Conservation (phyloP, 2,888 invertebrate species). For the Noctua janthina region DNA sequence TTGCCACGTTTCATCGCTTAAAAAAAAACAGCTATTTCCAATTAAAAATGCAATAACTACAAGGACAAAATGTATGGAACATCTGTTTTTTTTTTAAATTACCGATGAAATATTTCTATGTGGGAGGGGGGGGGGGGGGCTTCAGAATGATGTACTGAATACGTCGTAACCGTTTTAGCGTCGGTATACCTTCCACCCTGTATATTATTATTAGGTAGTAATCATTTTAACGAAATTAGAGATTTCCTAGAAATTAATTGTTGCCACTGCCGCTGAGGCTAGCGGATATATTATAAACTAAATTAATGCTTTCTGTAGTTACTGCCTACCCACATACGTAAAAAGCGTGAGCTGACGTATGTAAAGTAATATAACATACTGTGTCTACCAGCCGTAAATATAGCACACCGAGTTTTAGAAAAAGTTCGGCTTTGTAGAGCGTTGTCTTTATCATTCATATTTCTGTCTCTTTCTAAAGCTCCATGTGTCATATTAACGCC, state of each 20-base stretch:
- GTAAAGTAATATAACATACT: not conserved
- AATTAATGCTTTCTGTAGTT: not conserved
- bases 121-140: too few relatives aligned
- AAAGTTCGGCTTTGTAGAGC: not conserved
- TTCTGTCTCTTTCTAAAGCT: not conserved
- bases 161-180: too few relatives aligned
- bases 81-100: too few relatives aligned
- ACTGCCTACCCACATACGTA: not conserved
- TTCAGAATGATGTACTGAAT: too few relatives aligned
- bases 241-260: slow-evolving; percentile 18
- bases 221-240: slow-evolving; percentile 22
- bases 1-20: too few relatives aligned
- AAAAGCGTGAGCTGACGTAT: not conserved
- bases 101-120: too few relatives aligned
- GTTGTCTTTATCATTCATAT: not conserved
- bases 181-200: not conserved
- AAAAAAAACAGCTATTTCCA: too few relatives aligned
- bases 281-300: not conserved
- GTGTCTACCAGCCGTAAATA: not conserved
- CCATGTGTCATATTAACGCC: not conserved
- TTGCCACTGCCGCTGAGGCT: not conserved
- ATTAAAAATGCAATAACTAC: too few relatives aligned
- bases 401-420: not conserved
- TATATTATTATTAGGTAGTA: slow-evolving; percentile 1
- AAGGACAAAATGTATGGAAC: too few relatives aligned